Base-by-base conservation (phyloP, 2,113 vertebrate genomes). In the Hemibagrus wyckioides region DNA sequence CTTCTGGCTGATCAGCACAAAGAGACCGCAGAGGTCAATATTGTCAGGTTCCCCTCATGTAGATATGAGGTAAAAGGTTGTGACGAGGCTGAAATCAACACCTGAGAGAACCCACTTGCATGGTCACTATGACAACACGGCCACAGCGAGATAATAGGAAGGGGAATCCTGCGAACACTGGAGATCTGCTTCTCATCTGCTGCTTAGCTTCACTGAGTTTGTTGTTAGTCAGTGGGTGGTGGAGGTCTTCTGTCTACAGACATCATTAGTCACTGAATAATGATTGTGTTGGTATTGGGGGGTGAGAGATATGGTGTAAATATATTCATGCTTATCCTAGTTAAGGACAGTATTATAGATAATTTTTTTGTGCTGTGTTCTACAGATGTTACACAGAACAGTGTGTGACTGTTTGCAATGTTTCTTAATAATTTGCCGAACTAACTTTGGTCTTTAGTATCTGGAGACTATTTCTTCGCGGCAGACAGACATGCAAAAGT, bases 401-500 rank as follows among this genome's bases (percentile, higher is more conserved):
- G 79, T 59, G 21, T 9, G 23, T 41, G 54, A 23, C 48, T 79
- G 17, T 8, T 59, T 59, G 30, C 9, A 11, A 15, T 57, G 33
- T 39, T 59, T 80, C 11, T 59, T 39, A 59, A 23, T 30, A 33
- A 59, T 14, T 28, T 28, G 4, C 4, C 9, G 6, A 56, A 80
- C 30, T 33, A 23, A 56, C 67, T 90, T 14, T 73, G 14, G 23
- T 54, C 90, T 80, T 83, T 91, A 99, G 98, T 99, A 95, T 36
- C 7, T 99, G 92, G 96, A 97, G 92, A 97, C 96, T 0, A 95
- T 99, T 81, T 96, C 92, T 2, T 97, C 95, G 39, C 96, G 97
- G 10, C 97, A 99, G 94, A 96, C 91, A 41, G 98, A 99, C 69
- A 97, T 99, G 92, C 97, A 99, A 93, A 95, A 95, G 89, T 99